Evolutionary conservation across 2,888 invertebrate genomes (phyloP), one percentile per base, ranked within the genome.

Genomic region (Tachina grossa): DNA sequence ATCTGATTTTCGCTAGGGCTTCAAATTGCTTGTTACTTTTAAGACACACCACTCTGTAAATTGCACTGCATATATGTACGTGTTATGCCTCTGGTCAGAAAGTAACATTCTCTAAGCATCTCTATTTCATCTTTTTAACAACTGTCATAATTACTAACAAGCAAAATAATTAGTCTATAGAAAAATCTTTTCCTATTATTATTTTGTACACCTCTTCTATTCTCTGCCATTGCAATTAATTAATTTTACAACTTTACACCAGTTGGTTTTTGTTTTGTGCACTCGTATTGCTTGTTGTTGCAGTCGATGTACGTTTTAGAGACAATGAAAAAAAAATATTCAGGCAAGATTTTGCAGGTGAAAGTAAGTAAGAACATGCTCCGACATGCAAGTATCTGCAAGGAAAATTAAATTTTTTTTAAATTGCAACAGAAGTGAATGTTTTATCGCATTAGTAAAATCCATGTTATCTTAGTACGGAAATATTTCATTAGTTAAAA

Each of bases 111-210:
- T 31, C 31, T 31, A 31, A 31, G 31, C 31, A 5, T 31, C 31
- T 31, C 31, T 31, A 31, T 31, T 31, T 31, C 5, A 31, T 31
- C 31, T 31, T 31, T 31, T 31, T 31, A 31, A 31, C 31, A 6
- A 31, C 31, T 31, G 74, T 74, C 78, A 78, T 79, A 84, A 84
- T 69, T 84, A 63, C 63, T 75, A 84, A 79, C 83, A 83, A 78
- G 63, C 68, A 63, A 74, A 74, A 78, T 74, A 74, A 78, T 78
- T 83, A 74, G 83, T 69, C 61, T 74, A 39, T 75, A 55, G 68
- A 74, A 83, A 78, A 74, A 51, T 53, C 6, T 53, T 59, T 49
- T 66, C n/a, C 43, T 63, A n/a, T 63, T 63, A n/a, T 63, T 51
- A 31, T 31, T 31, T 31, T 5, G 31, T 31, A 6, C 6, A 31